These are phyloP conservation scores for Aphelenchoides avenae DNA, from an alignment of 1,140 invertebrate species.

Conservation along the genomic window DNA sequence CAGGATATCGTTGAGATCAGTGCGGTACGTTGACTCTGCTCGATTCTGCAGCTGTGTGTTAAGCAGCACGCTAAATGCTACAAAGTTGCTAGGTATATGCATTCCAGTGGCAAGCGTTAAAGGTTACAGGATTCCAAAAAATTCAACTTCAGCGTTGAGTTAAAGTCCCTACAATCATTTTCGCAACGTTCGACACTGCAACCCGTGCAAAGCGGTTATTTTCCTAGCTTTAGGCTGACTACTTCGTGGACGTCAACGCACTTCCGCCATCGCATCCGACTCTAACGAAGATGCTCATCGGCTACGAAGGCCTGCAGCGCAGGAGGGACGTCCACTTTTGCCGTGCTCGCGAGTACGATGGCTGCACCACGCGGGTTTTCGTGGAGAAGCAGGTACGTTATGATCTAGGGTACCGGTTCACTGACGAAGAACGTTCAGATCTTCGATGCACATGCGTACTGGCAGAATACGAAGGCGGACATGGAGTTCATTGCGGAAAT, in stretches of 20 bases:
- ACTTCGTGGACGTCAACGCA: slow-evolving; percentile 15
- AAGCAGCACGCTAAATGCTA: background rate
- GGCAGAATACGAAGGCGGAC: slow-evolving; percentile 19
- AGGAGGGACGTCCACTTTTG: slow-evolving; percentile 24
- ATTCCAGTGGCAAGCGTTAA: too few species aligned
- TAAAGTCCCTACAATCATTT: too few species aligned
- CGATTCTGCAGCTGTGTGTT: background rate
- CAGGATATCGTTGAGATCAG: slow-evolving; percentile 32
- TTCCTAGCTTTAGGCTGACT: slow-evolving; percentile 11
- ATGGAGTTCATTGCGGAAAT: slow-evolving; percentile 28
- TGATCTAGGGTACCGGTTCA: background rate
- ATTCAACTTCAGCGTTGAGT: too few species aligned
- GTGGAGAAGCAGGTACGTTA: slow-evolving; percentile 15
- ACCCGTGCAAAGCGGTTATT: too few species aligned
- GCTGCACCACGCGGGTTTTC: slow-evolving; percentile 17
- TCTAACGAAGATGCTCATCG: slow-evolving; percentile 30
- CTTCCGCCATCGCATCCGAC: slow-evolving; percentile 19
- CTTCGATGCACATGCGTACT: slow-evolving; percentile 25
- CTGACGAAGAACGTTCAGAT: too few species aligned
- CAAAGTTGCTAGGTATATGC: too few species aligned
- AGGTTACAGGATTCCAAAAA: too few species aligned
- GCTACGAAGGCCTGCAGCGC: slow-evolving; percentile 27
- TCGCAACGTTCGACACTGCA: too few species aligned
- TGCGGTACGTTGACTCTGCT: slow-evolving; percentile 1
- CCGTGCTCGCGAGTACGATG: slow-evolving; percentile 21